phyloP scores from a whole-genome alignment of 2,113 vertebrate species.

The Glareola pratincola region DNA sequence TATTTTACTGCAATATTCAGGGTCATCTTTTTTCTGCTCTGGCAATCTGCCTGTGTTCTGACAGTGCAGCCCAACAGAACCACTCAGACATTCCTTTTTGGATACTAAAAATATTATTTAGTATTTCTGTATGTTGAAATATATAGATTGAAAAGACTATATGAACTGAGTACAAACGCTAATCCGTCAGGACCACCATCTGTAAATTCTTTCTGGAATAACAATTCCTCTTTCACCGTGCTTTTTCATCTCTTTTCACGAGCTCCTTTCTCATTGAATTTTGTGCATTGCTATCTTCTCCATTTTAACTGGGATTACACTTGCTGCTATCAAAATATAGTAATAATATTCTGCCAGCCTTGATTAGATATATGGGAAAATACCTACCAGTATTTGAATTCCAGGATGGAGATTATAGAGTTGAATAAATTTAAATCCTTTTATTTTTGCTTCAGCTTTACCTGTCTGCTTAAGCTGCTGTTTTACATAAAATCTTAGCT shows the following conservation, averaged over 20 bases:
- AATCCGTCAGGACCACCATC: neutral
- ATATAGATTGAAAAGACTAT: neutral
- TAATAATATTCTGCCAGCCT: neutral
- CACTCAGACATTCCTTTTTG: neutral
- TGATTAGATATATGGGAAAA: neutral
- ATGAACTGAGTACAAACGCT: neutral
- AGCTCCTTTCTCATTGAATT: neutral
- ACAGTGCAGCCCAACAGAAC: neutral
- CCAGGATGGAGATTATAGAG: neutral
- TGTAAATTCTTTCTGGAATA: neutral
- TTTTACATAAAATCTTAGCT: neutral
- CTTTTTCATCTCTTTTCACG: neutral
- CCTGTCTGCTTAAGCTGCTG: neutral
- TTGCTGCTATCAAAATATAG: neutral
- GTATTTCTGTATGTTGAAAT: neutral
- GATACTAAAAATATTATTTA: neutral
- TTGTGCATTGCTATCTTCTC: neutral
- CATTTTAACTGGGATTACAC: neutral
- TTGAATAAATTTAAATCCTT: neutral
- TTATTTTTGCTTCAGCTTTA: neutral
- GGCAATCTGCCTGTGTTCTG: neutral
- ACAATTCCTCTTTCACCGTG: neutral
- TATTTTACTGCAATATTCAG: neutral
- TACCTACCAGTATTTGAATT: neutral
- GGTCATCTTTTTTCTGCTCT: neutral